Evolutionary conservation across 2,888 invertebrate species (phyloP), one percentile per base, ranked within the genome.

Genomic region (Drosophila phalerata): DNA sequence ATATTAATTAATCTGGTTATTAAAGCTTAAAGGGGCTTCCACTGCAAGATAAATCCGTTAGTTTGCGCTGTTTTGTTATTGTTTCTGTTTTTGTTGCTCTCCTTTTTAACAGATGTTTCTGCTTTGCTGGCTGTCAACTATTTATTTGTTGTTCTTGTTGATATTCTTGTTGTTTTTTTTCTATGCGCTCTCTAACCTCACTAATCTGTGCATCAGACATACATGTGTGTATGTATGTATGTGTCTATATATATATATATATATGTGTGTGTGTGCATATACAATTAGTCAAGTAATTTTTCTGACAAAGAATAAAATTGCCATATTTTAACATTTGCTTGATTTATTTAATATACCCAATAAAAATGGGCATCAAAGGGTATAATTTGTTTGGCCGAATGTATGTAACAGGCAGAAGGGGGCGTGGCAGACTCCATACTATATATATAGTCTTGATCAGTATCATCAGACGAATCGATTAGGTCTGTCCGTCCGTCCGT

Each of bases 1-100:
- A 84, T 82, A 83, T 85, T 73, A 85, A 85, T 85, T 85, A 87
- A 85, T 85, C 81, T 83, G 80, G 55, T 69, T 85, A 78, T 74
- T 84, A 70, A 65, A 56, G 66, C 65, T 68, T 65, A 60, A 69
- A 69, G 64, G n/a, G 72, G 62, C 68, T 52, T 48, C 48, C 53
- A 74, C 58, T 47, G 32, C 47, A 60, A 62, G 49, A n/a, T 40
- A 52, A 55, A 56, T 69, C 48, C 9, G 15, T 64, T 47, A 43
- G 52, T 38, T 45, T 47, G 34, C 42, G 40, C 58, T 69, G n/a
- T 43, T 61, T 13, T 32, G 25, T 22, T 22, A 2, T 22, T 22
- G 28, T 28, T 28, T 28, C 4, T 5, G 28, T 17, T 61, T 49
- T 52, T 42, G 30, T 28, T 48, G 45, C 53, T 49, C 42, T n/a